Conservation (phyloP, 2,888 invertebrate species). For the Nycteola revayana region DNA sequence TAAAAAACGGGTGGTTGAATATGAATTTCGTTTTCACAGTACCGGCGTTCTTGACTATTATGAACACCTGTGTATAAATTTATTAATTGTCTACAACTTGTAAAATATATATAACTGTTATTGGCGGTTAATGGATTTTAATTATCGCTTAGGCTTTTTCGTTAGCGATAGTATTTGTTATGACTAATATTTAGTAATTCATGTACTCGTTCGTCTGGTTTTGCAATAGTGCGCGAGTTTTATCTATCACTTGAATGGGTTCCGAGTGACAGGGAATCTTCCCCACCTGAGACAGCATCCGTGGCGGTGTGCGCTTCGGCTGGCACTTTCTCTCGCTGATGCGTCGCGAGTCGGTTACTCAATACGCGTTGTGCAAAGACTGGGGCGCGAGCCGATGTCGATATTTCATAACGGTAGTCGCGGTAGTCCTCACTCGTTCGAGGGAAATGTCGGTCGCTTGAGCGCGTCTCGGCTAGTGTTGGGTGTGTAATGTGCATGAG, state of each 20-base stretch:
- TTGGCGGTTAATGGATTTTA: too few species aligned
- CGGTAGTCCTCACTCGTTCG: conserved; percentile 35
- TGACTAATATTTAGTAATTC: too few species aligned
- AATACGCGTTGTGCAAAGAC: conserved; percentile 63
- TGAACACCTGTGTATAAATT: conserved; percentile 15
- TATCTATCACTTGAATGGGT: conserved; percentile 40
- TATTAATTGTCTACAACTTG: too few species aligned
- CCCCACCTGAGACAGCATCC: conserved; percentile 61
- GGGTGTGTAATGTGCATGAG: conserved; percentile 59
- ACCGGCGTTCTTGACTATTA: conserved; percentile 26
- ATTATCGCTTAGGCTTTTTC: conserved; percentile 3
- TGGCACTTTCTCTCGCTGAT: conserved; percentile 74
- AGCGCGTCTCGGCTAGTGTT: conserved; percentile 30
- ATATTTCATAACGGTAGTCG: conserved; percentile 60
- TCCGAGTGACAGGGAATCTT: conserved; percentile 37
- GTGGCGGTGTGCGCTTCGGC: conserved; percentile 46
- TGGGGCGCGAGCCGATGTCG: conserved; percentile 44
- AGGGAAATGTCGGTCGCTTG: conserved; percentile 45
- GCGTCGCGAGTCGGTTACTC: conserved; percentile 65
- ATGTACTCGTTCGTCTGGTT: conserved; percentile 1
- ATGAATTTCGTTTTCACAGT: conserved; percentile 4
- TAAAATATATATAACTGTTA: too few species aligned
- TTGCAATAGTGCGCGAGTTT: not conserved
- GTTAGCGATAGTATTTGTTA: conserved; percentile 5
- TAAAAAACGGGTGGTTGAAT: not conserved